Conservation (phyloP, 2,888 invertebrate species). For the Eilema caniola region DNA sequence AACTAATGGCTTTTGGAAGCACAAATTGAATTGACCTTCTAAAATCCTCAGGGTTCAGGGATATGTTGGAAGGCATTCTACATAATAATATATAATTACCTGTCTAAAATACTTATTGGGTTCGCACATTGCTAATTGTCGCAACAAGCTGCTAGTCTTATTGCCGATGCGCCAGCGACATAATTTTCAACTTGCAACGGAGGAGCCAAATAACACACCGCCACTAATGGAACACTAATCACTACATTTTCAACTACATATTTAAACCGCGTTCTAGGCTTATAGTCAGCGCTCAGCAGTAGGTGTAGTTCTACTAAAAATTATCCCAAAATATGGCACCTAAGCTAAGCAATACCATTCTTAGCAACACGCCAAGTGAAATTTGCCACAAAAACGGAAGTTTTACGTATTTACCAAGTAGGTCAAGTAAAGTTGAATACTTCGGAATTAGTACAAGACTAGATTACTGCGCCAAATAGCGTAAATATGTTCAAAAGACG, state of each 20-base stretch:
- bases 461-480: conserved; percentile 16
- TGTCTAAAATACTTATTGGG: background rate
- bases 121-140: background rate
- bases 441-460: conserved; percentile 16
- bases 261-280: background rate
- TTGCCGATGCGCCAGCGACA: background rate
- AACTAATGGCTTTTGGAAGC: too few relatives aligned
- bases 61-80: background rate
- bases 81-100: too few relatives aligned
- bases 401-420: conserved; percentile 7
- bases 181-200: conserved; percentile 4
- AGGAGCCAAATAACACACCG: background rate
- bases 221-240: background rate
- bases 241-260: background rate
- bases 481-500: conserved; percentile 12
- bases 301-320: background rate
- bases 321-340: background rate
- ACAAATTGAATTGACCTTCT: too few relatives aligned
- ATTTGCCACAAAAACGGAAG: background rate
- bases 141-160: background rate
- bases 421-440: conserved; percentile 11
- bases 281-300: background rate
- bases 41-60: too few relatives aligned
- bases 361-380: background rate
- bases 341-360: background rate